Conservation (phyloP, 2,888 invertebrate genomes). For the Xylophagus ater region DNA sequence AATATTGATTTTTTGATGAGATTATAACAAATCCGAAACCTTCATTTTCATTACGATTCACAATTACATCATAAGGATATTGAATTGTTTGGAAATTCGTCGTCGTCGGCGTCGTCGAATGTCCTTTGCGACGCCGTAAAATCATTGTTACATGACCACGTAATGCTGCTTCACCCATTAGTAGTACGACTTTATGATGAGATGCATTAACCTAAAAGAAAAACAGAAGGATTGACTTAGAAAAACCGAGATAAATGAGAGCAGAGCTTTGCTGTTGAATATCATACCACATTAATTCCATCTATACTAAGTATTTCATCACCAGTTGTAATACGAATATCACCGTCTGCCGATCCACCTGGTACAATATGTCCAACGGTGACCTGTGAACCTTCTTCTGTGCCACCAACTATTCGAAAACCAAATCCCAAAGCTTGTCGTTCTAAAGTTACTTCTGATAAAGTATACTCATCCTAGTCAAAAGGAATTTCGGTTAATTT, state of each 20-base stretch:
- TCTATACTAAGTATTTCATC: conserved; percentile 94
- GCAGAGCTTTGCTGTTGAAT: too few relatives aligned
- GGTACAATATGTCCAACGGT: conserved; percentile 95
- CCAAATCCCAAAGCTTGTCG: conserved; percentile 94
- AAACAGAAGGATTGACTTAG: too few relatives aligned
- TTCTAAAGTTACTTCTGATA: conserved; percentile 56
- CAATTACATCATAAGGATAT: conserved; percentile 81
- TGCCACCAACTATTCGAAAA: conserved; percentile 95
- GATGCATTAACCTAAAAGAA: conserved; percentile 59
- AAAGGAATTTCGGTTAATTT: too few relatives aligned
- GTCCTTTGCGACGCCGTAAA: conserved; percentile 47
- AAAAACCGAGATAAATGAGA: too few relatives aligned
- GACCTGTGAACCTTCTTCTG: conserved; percentile 93
- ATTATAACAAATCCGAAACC: conserved; percentile 99
- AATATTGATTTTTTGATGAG: conserved; percentile 73
- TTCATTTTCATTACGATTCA: conserved; percentile 82
- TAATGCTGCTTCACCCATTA: conserved; percentile 81
- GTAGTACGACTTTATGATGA: conserved; percentile 85
- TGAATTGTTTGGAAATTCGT: conserved; percentile 20
- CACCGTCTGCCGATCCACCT: conserved; percentile 86
- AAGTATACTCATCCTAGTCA: conserved; percentile 25
- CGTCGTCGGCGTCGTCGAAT: conserved; percentile 4
- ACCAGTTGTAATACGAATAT: conserved; percentile 80
- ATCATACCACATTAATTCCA: conserved; percentile 62
- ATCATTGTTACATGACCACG: conserved; percentile 77